phyloP scores from a whole-genome alignment of 2,113 vertebrate species.

The Pituophis catenifer region DNA sequence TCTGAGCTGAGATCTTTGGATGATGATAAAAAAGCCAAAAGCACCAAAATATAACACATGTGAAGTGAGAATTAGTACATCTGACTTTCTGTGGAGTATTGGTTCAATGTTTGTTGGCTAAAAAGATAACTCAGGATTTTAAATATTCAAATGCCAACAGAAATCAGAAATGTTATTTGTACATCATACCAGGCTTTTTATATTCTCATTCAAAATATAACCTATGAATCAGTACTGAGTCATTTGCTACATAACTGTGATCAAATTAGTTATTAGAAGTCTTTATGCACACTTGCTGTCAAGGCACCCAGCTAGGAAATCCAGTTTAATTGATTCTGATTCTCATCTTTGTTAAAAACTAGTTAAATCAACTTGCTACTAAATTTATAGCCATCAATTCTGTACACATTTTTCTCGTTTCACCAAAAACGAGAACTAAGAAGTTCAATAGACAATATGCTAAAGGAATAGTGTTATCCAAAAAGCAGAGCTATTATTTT shows the following conservation, averaged over 20 bases:
- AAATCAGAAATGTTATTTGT: not conserved
- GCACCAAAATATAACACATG: not conserved
- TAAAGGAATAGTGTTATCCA: constrained; percentile 59
- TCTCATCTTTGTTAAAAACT: constrained; percentile 32
- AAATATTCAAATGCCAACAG: not conserved
- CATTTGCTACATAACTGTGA: accelerated
- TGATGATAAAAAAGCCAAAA: not conserved
- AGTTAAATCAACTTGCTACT: constrained; percentile 28
- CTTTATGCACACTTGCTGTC: not conserved
- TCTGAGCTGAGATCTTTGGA: not conserved
- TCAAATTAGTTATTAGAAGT: not conserved
- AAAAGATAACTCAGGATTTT: not conserved
- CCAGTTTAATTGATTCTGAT: constrained; percentile 42
- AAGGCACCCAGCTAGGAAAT: constrained; percentile 14
- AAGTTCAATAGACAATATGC: constrained; percentile 40
- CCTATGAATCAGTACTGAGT: not conserved
- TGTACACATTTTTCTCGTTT: constrained; percentile 5
- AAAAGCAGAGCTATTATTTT: constrained; percentile 53
- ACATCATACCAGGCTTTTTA: not conserved
- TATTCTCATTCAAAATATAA: not conserved
- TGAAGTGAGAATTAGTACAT: not conserved
- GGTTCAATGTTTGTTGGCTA: not conserved
- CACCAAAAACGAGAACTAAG: constrained; percentile 20
- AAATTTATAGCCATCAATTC: constrained; percentile 40
- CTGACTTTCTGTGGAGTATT: not conserved